Percentiles rank a stretch among this genome's conserved stretches.
Evolutionary conservation across 2,113 vertebrate species (phyloP).

Genomic region (Brachyhypopomus occidentalis): DNA sequence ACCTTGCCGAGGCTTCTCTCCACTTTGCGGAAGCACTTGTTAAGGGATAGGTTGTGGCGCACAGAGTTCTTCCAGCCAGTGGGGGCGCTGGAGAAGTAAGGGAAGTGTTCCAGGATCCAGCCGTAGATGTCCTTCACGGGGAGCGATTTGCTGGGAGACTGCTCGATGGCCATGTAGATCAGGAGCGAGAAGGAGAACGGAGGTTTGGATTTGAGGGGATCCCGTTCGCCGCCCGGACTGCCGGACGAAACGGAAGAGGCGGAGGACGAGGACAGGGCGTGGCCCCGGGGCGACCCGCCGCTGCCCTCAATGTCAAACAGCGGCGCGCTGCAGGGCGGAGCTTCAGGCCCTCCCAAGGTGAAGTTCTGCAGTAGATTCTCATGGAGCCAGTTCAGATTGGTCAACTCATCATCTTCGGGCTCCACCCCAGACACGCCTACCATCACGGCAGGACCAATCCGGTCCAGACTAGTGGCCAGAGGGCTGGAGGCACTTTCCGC

Average conservation of each 20-base stretch:
- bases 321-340: conserved; percentile 84
- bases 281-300: conserved; percentile 74
- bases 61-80: conserved; percentile 99
- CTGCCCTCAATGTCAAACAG: conserved; percentile 91
- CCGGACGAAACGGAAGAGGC: conserved; percentile 77
- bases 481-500: conserved; percentile 84
- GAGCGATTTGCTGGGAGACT: conserved; percentile 94
- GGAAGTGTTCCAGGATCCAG: conserved; percentile 98
- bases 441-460: conserved; percentile 67
- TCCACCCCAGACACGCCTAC: conserved; percentile 34
- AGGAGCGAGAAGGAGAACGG: conserved; percentile 98
- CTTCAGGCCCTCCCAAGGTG: conserved; percentile 87
- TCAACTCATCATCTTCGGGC: conserved; percentile 89
- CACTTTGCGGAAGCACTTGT: conserved; percentile 99
- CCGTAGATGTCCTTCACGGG: conserved; percentile 98
- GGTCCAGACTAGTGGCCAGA: conserved; percentile 86
- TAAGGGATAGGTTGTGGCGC: conserved; percentile 96
- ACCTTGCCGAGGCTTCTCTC: conserved; percentile 97
- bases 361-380: conserved; percentile 98
- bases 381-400: conserved; percentile 98
- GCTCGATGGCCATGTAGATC: conserved; percentile 99
- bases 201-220: conserved; percentile 91
- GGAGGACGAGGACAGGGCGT: conserved; percentile 68
- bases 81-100: conserved; percentile 94
- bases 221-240: conserved; percentile 80